Base-by-base conservation (phyloP, 2,888 invertebrate genomes). In the Smittia sp. region DNA sequence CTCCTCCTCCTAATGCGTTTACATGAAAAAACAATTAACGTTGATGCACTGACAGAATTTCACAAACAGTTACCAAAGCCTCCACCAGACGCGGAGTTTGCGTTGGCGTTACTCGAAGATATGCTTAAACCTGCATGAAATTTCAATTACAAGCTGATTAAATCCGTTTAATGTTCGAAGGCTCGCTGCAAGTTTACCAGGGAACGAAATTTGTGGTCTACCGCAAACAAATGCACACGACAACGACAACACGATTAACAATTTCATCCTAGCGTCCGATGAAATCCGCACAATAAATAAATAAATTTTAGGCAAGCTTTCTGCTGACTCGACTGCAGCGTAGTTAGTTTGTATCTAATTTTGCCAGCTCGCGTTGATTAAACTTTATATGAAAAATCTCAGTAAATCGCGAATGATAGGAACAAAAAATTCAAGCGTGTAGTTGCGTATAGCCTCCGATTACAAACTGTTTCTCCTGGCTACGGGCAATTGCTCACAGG, bases 61-160 rank as follows among this genome's bases (percentile, higher is more conserved):
- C 32, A 32, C 25, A 27, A 63, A 63, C 15, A 25, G 11, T 39
- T 62, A 72, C 72, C 72, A 6, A 72, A 72, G 7, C 69, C 69
- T n/a, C 18, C 38, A 9, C 27, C 52, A 27, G 62, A 18, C 38
- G 62, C 72, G 22, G 62, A 9, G 58, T 72, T 72, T 1, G 62
- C 62, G 62, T 72, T 72, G 18, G 39, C 18, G 38, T 66, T 66
- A 22, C 72, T 72, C 15, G 62, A 62, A 22, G 62, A 24, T 38
- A 72, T 72, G 15, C 62, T 62, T 2, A 72, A 25, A 7, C 72
- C 72, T 72, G 72, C 20, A n/a, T n/a, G n/a, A n/a, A n/a, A n/a
- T 62, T 27, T 22, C 22, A 25, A 22, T 20, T 32, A 20, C 3
- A 63, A 22, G 27, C 41, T 46, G 22, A 46, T 46, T 13, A 15